Evolutionary conservation across 2,888 invertebrate species (phyloP).

Genomic region (Lepidochitona cinerea): DNA sequence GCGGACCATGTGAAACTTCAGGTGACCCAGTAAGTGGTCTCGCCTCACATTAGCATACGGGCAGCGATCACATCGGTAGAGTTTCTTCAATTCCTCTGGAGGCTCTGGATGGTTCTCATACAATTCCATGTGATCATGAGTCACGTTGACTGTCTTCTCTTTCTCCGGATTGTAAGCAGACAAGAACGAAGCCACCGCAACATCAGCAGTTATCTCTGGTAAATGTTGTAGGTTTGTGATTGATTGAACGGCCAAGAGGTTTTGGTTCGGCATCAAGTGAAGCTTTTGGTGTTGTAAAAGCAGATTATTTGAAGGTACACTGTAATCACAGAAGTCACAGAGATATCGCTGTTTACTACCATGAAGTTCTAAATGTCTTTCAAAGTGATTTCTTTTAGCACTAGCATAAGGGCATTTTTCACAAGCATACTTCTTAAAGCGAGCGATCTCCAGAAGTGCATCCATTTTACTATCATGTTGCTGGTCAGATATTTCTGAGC

Average conservation of each 20-base stretch:
- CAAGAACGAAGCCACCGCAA: slow-evolving; percentile 64
- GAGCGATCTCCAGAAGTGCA: slow-evolving; percentile 78
- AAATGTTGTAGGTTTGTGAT: slow-evolving; percentile 62
- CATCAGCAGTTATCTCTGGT: slow-evolving; percentile 74
- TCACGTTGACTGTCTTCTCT: slow-evolving; percentile 50
- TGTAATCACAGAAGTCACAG: slow-evolving; percentile 89
- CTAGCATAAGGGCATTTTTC: slow-evolving; percentile 87
- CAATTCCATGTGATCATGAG: slow-evolving; percentile 63
- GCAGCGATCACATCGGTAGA: slow-evolving; percentile 82
- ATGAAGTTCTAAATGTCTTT: slow-evolving; percentile 85
- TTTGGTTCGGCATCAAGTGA: slow-evolving; percentile 74
- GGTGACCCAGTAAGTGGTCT: slow-evolving; percentile 83
- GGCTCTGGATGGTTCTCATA: slow-evolving; percentile 57
- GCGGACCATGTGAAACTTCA: slow-evolving; percentile 80
- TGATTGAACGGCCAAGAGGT: slow-evolving; percentile 64
- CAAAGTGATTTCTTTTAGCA: slow-evolving; percentile 87
- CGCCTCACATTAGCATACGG: slow-evolving; percentile 84
- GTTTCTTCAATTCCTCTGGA: slow-evolving; percentile 75
- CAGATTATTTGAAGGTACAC: slow-evolving; percentile 88
- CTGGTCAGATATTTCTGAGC: slow-evolving; percentile 40
- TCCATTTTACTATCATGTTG: slow-evolving; percentile 72
- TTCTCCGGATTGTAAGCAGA: slow-evolving; percentile 49
- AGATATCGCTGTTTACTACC: slow-evolving; percentile 87
- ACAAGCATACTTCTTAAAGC: slow-evolving; percentile 78
- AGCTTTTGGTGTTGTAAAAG: slow-evolving; percentile 86